Evolutionary conservation across 2,888 invertebrate genomes (phyloP), one percentile per base, ranked within the genome.

Genomic region (Adineta ricciae): DNA sequence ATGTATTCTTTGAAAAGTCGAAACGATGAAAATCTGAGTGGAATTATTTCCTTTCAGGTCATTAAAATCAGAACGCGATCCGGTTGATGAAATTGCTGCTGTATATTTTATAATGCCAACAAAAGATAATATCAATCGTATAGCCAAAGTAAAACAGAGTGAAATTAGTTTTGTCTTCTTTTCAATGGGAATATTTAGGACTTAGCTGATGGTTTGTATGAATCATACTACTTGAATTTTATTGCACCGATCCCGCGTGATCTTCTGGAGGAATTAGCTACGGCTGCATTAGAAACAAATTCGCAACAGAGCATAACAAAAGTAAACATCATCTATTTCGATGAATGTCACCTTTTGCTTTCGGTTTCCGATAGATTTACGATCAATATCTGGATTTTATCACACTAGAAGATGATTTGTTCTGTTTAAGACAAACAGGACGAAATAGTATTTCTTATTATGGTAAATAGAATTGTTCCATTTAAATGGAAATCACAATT

Each of bases 321-420:
- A 86, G 72, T 83, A 50, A 56, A 24, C 19, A 52, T 21, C 11
- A n/a, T n/a, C n/a, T n/a, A 82, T n/a, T 16, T 9, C 11, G 32
- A 46, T 83, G n/a, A n/a, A n/a, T n/a, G n/a, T n/a, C n/a, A n/a
- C n/a, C n/a, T n/a, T n/a, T n/a, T n/a, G n/a, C n/a, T n/a, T n/a
- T n/a, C n/a, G n/a, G n/a, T 46, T 46, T 46, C 46, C 11, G 11
- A 38, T 88, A 93, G 93, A 93, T 99, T 24, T 97, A 94, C 91
- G 99, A 99, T 91, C 99, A 99, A 91, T 99, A 98, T 92, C 93
- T 98, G 85, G 98, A 98, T 91, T 99, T 99, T 89, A 97, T 99
- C 88, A 95, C 96, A 83, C 92, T 99, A 87, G 99, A 99, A 92
- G 97, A 99, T 91, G 97, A 99, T 90, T 93, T 99, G 90, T 99